phyloP scores from a whole-genome alignment of 2,888 invertebrate genomes.

The Macrophya annulata region DNA sequence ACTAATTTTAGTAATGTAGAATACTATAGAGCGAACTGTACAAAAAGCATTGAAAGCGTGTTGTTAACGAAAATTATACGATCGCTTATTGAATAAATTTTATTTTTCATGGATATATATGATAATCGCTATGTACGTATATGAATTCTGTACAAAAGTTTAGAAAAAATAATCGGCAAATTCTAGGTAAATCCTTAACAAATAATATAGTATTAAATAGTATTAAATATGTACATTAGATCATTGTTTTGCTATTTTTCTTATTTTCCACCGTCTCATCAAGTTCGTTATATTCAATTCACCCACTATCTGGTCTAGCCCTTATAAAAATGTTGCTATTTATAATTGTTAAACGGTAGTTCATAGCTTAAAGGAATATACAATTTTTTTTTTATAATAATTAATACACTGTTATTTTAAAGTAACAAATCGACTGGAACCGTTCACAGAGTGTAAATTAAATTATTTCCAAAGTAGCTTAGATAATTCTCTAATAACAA shows the following conservation, averaged over 20 bases:
- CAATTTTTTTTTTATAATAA: conserved; percentile 62
- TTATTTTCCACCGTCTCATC: background rate
- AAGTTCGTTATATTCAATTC: background rate
- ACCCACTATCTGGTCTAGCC: conserved; percentile 17
- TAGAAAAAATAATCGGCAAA: conserved; percentile 70
- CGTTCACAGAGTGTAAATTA: background rate
- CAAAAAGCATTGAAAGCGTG: background rate
- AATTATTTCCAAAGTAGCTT: conserved; percentile 10
- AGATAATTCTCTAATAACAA: background rate
- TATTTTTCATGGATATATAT: conserved; percentile 62
- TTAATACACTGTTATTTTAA: conserved; percentile 28
- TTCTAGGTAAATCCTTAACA: conserved; percentile 53
- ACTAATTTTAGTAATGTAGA: background rate
- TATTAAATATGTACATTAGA: conserved; percentile 68
- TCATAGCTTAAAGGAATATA: conserved; percentile 66
- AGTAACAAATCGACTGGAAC: conserved; percentile 29
- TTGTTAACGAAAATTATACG: conserved; percentile 15
- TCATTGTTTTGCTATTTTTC: conserved; percentile 34
- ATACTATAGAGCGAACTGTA: background rate
- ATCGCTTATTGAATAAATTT: conserved; percentile 66
- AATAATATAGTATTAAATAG: conserved; percentile 61
- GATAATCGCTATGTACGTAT: conserved; percentile 66
- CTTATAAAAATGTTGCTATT: conserved; percentile 62
- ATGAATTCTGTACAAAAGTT: conserved; percentile 73
- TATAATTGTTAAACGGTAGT: conserved; percentile 60